Base-by-base conservation (phyloP, 1,140 invertebrate species). In the Drosophila funebris region DNA sequence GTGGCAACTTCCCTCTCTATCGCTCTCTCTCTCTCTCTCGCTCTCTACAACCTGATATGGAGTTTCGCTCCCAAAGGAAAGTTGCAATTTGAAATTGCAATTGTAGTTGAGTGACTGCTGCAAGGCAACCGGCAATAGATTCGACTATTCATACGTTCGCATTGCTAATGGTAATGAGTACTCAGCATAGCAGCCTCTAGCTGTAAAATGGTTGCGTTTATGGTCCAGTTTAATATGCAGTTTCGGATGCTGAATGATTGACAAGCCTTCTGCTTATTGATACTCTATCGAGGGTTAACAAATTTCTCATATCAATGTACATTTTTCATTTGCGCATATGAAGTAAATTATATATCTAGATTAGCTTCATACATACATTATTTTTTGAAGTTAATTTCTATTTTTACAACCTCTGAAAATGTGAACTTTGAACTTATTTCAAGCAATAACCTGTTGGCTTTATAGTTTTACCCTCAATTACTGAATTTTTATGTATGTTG, bases 381-480 rank as follows among this genome's bases (percentile, higher is more conserved):
- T 22, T 22, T 22, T 2, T 22, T 22, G 1, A 22, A 2, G 22
- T 22, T n/a, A n/a, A n/a, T n/a, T 22, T 22, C 4, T 27, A 27
- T 27, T 27, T 6, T 27, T 4, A 27, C 4, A 4, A 4, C 5
- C 24, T n/a, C n/a, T n/a, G 2, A 5, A 0, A 4, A 5, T 27
- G 4, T 27, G 24, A 4, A 6, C 4, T 3, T 13, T 36, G 3
- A 27, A 27, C 6, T 29, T 14, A 14, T 4, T 14, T 5, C 7
- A 4, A 37, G 3, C 13, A 4, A 20, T 7, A 60, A 60, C 41
- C 29, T 29, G 33, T 57, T 33, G 36, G 39, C 22, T 22, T 41
- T 14, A 13, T 13, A 48, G 58, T 54, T 75, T 75, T 64, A 80
- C 61, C 77, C 58, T 80, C 61, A 73, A 79, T 79, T 80, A 79